Evolutionary conservation across 2,113 vertebrate species (phyloP), one percentile per base, ranked within the genome.

Genomic region (Coryphaenoides rupestris): DNA sequence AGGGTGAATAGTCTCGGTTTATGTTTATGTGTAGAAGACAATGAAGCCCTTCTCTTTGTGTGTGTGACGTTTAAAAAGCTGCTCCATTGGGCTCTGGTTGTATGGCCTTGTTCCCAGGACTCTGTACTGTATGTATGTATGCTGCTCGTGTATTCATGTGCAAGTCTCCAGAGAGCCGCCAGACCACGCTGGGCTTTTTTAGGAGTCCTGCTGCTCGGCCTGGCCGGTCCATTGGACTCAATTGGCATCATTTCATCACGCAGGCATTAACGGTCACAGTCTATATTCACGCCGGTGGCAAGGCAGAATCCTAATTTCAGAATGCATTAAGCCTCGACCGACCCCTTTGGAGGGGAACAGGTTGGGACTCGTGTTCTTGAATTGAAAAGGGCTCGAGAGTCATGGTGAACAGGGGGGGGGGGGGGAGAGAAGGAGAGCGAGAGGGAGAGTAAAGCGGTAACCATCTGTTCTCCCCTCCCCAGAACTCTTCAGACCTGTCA

Each of bases 401-500:
- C n/a, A n/a, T n/a, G 63, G 54, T 58, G 33, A 26, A 54, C 50
- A 19, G 60, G 16, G 10, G 59, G 19, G 9, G 49, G 15, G 5
- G 19, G 16, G n/a, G 5, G 58, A 21, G 21, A 13, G 21, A 33
- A 10, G 10, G 5, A 65, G 63, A 5, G 10, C 68, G 63, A 55
- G 14, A 70, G 72, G 65, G 24, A 19, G 59, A 74, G 70, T 73
- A 85, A 74, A 72, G 76, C 79, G 80, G 53, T 75, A 60, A 81
- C 82, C 89, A 90, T 91, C 87, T 89, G 89, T 87, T 91, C 73
- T 77, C 65, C 76, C 66, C n/a, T 73, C 71, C 77, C 74, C 81
- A 93, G 96, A 82, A 86, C 92, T 73, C 92, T 99, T 68, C 96
- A 94, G 84, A 96, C 87, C 71, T 98, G 96, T 83, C 93, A 98